phyloP scores from a whole-genome alignment of 2,797 vertebrate genomes.

The Poecile montanus region DNA sequence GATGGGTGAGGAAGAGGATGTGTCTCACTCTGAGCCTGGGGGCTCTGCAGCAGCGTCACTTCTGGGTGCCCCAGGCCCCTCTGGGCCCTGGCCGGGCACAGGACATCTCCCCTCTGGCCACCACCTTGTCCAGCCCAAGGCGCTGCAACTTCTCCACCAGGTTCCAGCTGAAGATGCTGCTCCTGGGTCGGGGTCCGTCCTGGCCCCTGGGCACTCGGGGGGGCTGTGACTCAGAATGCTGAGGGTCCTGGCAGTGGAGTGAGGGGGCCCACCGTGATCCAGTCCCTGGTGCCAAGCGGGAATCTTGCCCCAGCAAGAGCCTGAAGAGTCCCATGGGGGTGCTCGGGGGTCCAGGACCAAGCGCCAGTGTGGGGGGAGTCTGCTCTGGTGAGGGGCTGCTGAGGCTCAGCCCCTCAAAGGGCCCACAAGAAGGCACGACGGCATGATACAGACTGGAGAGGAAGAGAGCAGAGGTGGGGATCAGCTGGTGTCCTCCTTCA shows the following conservation, averaged over 20 bases:
- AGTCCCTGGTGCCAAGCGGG: slow-evolving; percentile 29
- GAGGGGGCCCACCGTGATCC: background rate
- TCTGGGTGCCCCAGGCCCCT: background rate
- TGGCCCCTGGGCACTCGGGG: fast-evolving
- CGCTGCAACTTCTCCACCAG: slow-evolving; percentile 82
- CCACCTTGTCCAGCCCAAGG: slow-evolving; percentile 83
- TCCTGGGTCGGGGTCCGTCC: background rate
- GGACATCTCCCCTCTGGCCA: slow-evolving; percentile 72
- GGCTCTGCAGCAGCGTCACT: background rate
- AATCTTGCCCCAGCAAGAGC: slow-evolving; percentile 79
- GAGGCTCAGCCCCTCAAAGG: slow-evolving; percentile 78
- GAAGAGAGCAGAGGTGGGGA: background rate
- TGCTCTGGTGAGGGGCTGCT: background rate
- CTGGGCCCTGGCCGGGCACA: background rate
- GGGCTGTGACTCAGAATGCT: background rate
- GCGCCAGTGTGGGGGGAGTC: background rate
- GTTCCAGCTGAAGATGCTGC: slow-evolving; percentile 83
- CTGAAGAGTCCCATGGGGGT: slow-evolving; percentile 77
- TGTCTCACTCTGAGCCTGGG: background rate
- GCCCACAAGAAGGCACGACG: slow-evolving; percentile 82
- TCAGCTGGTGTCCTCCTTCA: background rate
- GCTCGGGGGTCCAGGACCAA: background rate
- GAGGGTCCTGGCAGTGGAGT: background rate
- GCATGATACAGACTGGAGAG: slow-evolving; percentile 78
- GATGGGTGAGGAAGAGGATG: background rate